Conservation (phyloP, 2,888 invertebrate genomes). For the Lucinisca nassula region DNA sequence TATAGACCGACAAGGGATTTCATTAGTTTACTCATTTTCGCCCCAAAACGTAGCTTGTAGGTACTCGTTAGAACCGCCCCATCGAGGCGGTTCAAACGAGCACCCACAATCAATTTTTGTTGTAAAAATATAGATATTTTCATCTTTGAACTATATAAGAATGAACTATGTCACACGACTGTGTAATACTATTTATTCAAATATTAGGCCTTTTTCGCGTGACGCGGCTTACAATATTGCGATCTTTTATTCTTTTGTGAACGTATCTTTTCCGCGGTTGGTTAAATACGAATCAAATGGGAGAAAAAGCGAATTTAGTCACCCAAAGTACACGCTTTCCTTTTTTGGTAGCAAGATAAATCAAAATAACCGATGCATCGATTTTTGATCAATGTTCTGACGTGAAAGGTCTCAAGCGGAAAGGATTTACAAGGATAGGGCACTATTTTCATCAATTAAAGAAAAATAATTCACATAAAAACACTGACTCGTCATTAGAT, state of each 20-base stretch:
- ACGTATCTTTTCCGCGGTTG: not conserved
- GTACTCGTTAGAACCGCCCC: no score
- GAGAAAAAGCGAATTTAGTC: not conserved
- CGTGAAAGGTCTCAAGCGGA: not conserved
- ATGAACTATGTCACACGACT: no score
- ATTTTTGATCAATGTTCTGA: not conserved
- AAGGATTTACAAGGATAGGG: not conserved
- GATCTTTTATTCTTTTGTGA: not conserved
- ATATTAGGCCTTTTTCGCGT: not conserved
- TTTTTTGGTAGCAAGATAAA: not conserved
- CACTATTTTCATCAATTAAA: not conserved
- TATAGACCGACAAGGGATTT: not conserved
- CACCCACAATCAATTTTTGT: no score
- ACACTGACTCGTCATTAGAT: not conserved
- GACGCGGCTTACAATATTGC: not conserved
- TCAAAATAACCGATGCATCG: not conserved
- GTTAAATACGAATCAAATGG: not conserved
- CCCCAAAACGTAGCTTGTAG: no score
- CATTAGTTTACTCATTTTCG: no score
- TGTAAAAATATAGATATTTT: not conserved
- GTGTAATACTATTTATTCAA: not conserved
- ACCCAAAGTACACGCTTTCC: not conserved
- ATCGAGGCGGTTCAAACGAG: no score
- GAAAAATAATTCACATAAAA: not conserved
- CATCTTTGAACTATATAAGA: not conserved